Percentiles rank a stretch among this genome's conserved stretches.
These are phyloP conservation scores for Spheniscus mendiculus DNA, from an alignment of 2,113 vertebrate genomes.

Conservation along the genomic window DNA sequence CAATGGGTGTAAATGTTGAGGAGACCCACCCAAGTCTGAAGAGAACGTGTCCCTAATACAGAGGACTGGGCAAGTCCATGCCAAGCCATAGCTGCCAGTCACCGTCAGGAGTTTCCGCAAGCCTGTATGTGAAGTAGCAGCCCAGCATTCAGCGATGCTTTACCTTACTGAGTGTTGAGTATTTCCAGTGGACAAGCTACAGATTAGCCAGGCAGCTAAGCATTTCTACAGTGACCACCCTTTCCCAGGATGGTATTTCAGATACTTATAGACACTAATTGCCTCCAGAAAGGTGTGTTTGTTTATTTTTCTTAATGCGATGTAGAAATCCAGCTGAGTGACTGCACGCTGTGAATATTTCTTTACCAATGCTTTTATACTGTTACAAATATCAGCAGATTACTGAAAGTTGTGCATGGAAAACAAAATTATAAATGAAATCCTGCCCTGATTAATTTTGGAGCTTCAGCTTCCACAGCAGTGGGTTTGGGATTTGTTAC, in stretches of 20 bases:
- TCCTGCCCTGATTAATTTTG: not conserved
- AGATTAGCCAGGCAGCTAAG: not conserved
- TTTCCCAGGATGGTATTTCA: not conserved
- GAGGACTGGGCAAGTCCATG: not conserved
- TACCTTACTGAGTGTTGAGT: not conserved
- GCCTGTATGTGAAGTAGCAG: not conserved
- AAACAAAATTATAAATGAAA: not conserved
- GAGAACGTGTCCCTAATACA: not conserved
- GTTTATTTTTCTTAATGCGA: not conserved
- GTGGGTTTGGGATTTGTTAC: not conserved
- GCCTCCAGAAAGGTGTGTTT: not conserved
- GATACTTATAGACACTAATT: not conserved
- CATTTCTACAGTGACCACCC: not conserved
- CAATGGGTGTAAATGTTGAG: not conserved
- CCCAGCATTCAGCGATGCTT: not conserved
- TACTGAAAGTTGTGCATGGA: not conserved
- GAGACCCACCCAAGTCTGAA: not conserved
- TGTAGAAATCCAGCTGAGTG: not conserved
- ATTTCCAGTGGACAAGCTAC: not conserved
- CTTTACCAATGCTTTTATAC: not conserved
- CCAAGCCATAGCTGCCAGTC: not conserved
- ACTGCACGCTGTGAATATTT: not conserved
- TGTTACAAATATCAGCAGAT: not conserved
- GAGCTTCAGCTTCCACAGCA: not conserved
- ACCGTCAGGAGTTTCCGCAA: not conserved